Conservation (phyloP, 1,140 invertebrate genomes). For the Olivierus martensii region DNA sequence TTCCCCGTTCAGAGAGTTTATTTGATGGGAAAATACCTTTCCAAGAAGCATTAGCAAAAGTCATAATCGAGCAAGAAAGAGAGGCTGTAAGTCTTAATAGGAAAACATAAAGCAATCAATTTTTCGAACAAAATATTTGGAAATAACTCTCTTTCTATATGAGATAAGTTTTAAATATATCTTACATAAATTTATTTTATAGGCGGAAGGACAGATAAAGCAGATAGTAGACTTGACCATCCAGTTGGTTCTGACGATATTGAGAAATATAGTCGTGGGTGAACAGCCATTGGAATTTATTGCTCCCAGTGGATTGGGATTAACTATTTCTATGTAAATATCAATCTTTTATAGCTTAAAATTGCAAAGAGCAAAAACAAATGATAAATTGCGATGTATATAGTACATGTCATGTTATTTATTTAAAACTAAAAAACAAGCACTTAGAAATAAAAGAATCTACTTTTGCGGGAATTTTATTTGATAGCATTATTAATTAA, state of each 20-base stretch:
- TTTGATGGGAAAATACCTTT: constrained; percentile 23
- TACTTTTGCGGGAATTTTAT: no score
- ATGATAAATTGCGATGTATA: no score
- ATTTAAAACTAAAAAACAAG: no score
- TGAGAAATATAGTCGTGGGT: constrained; percentile 24
- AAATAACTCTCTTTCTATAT: not conserved
- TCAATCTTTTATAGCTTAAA: not conserved
- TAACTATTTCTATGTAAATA: constrained; percentile 24
- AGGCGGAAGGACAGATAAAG: constrained; percentile 22
- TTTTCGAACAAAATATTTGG: not conserved
- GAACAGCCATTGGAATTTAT: constrained; percentile 23
- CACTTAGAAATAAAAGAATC: no score
- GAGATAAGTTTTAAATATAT: not conserved
- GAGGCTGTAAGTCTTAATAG: constrained; percentile 5
- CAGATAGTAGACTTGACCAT: constrained; percentile 23
- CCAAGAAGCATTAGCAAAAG: constrained; percentile 21
- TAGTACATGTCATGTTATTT: no score
- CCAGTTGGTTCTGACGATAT: constrained; percentile 20
- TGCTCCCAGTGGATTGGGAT: constrained; percentile 22
- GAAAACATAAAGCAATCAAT: not conserved
- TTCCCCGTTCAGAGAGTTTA: constrained; percentile 17
- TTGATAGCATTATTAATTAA: no score
- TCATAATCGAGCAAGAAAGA: constrained; percentile 21
- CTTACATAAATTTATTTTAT: not conserved
- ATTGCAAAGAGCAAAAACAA: no score